Base-by-base conservation (phyloP, 2,888 invertebrate species). In the Cybosia mesomella region DNA sequence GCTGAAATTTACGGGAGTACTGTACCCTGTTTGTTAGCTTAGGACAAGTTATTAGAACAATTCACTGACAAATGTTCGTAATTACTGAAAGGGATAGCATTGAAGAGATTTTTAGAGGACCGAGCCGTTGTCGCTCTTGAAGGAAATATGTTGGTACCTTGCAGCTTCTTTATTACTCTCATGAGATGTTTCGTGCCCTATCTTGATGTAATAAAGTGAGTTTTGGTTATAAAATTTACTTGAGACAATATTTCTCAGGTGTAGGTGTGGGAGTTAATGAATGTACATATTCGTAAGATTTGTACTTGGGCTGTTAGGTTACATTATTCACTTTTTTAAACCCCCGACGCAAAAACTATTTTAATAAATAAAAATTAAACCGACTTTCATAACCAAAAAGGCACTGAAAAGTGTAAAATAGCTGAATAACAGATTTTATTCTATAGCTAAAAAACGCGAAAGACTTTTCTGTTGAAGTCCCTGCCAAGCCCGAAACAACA, bases 1-100 rank as follows among this genome's bases (percentile, higher is more conserved):
- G 81, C 76, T 73, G 76, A 83, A 85, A 86, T 86, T 86, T 83
- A 86, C 77, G 82, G 67, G 71, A 69, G 15, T 62, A 67, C 69
- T 74, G 76, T 78, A 73, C 76, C 70, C 72, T 64, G 79, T 74
- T 71, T 81, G 81, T 81, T 80, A 67, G 80, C 75, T 81, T 82
- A 79, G 81, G 81, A 75, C 74, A 76, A 82, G 53, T 67, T 61
- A 79, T 79, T 79, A 79, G 79, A 79, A 79, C 79, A 78, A 78
- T 80, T 72, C 74, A 32, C 78, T 78, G 74, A 78, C 74, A 81
- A 80, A 81, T 81, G 73, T 74, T 58, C 49, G 71, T 79, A 81
- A 79, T 81, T 81, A 75, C 70, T 65, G 60, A 69, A 73, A 69
- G 65, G 73, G 70, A 71, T 75, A 75, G 73, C 74, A 71, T 67